These are phyloP conservation scores for Aphidius gifuensis DNA, from an alignment of 1,140 invertebrate species.

Conservation along the genomic window DNA sequence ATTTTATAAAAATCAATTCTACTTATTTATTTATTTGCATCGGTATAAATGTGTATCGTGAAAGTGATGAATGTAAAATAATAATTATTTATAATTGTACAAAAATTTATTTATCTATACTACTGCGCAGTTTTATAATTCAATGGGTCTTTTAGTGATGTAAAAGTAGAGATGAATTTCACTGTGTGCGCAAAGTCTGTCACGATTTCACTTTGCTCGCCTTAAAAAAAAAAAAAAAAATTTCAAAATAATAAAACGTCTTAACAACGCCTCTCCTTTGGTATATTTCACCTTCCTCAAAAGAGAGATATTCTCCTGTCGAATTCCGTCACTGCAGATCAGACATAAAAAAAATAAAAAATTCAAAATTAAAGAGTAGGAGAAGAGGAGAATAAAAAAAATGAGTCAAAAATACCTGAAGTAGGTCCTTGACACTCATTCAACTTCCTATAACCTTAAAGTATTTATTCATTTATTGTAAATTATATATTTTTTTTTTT, in stretches of 20 bases:
- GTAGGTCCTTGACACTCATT: constrained; percentile 12
- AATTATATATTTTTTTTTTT: too few relatives aligned
- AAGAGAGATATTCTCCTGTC: constrained; percentile 4
- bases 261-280: neutral
- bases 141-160: constrained; percentile 13
- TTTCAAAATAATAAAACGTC: neutral
- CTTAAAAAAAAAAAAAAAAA: constrained; percentile 5
- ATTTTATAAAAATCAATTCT: too few relatives aligned
- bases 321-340: neutral
- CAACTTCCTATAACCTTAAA: neutral
- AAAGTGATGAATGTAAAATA: constrained; percentile 19
- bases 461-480: too few relatives aligned
- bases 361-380: too few relatives aligned
- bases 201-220: constrained; percentile 22
- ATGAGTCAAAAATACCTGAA: too few relatives aligned
- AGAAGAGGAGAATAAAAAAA: too few relatives aligned
- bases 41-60: neutral
- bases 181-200: constrained; percentile 6
- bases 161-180: constrained; percentile 27
- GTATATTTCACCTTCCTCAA: neutral
- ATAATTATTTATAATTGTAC: constrained; percentile 7
- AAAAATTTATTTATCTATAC: neutral
- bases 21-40: neutral
- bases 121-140: constrained; percentile 14
- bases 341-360: too few relatives aligned